phyloP scores from a whole-genome alignment of 2,797 vertebrate genomes.

The Thripadectes ignobilis region DNA sequence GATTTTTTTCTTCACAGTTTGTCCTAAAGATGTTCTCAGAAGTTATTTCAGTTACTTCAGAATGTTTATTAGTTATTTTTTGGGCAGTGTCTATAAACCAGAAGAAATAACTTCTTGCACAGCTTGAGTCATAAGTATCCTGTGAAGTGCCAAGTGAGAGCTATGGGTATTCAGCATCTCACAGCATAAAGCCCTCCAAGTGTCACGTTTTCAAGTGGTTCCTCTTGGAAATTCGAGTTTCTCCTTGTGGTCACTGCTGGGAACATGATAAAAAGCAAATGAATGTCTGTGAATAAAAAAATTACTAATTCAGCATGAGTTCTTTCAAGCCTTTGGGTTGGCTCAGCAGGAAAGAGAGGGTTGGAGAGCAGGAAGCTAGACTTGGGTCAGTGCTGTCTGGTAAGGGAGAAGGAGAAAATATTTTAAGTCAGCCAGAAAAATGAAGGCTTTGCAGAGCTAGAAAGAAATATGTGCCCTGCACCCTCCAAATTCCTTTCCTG shows the following conservation, averaged over 20 bases:
- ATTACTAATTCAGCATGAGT: background rate
- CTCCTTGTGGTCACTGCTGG: background rate
- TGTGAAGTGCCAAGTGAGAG: background rate
- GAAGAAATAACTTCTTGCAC: background rate
- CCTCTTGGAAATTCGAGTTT: background rate
- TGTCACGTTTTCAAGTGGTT: background rate
- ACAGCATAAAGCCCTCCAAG: background rate
- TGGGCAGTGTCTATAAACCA: background rate
- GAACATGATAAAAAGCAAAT: background rate
- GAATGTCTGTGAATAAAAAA: background rate
- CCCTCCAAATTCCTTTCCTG: background rate
- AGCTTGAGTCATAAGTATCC: background rate
- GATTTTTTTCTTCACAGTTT: background rate
- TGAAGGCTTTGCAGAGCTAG: background rate
- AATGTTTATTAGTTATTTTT: background rate
- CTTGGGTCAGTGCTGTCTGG: background rate
- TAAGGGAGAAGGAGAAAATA: background rate
- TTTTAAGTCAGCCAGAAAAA: background rate
- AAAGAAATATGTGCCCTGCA: background rate
- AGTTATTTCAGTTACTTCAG: background rate
- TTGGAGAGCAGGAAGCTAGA: rapidly evolving
- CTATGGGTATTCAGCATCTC: background rate
- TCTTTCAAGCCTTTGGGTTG: background rate
- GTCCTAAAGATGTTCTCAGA: background rate
- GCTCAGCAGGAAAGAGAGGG: background rate